A percentile compares a stretch with the other conserved stretches of the same genome.
Conservation (phyloP, 2,888 invertebrate genomes). For the Nematopogon swammerdamellus region DNA sequence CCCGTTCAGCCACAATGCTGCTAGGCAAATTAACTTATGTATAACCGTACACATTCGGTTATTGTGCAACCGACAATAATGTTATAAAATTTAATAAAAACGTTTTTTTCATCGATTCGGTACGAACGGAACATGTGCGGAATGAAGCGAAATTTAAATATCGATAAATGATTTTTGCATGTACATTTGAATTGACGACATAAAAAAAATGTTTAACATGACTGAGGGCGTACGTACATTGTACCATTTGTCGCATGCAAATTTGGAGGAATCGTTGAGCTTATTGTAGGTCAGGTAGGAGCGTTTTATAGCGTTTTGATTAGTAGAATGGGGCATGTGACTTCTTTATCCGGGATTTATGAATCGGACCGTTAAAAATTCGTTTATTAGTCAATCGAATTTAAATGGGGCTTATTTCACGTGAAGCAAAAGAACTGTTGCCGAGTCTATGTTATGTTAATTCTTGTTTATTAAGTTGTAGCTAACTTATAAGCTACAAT, state of each 20-base stretch:
- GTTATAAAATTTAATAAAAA: slow-evolving; percentile 25
- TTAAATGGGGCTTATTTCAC: too few species aligned
- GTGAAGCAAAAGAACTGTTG: too few species aligned
- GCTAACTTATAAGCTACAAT: too few species aligned
- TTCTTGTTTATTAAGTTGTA: too few species aligned
- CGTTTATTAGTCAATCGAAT: slow-evolving; percentile 21
- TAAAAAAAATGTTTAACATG: neutral
- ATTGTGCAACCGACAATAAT: neutral
- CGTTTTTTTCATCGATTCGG: slow-evolving; percentile 40
- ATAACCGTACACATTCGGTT: neutral
- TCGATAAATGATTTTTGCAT: slow-evolving; percentile 53
- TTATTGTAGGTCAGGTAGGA: neutral
- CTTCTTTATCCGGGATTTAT: neutral
- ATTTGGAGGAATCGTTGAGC: neutral
- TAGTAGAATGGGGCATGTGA: neutral
- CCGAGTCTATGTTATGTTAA: too few species aligned
- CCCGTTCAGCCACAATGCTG: slow-evolving; percentile 37
- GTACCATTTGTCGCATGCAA: neutral
- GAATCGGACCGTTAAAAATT: slow-evolving; percentile 35
- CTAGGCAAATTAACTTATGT: slow-evolving; percentile 49
- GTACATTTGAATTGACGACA: slow-evolving; percentile 18
- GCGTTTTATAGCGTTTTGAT: neutral
- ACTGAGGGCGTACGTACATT: neutral
- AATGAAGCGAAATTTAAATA: slow-evolving; percentile 41
- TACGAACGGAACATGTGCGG: slow-evolving; percentile 37